Evolutionary conservation across 2,888 invertebrate genomes (phyloP).

Genomic region (Ditula angustiorana): DNA sequence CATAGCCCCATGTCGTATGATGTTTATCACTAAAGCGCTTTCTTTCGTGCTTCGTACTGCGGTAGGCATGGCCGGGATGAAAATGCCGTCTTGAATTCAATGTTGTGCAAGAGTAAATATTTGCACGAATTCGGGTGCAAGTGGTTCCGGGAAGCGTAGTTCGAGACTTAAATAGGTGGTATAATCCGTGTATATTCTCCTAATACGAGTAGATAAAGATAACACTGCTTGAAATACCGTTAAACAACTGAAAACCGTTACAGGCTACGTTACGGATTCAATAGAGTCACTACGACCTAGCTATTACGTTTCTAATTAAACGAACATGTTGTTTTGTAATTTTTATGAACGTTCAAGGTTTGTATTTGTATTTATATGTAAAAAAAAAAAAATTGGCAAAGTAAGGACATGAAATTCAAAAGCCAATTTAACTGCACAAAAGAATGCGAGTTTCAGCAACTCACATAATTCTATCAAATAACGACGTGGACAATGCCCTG

Average conservation of each 20-base stretch:
- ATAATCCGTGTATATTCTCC: slow-evolving; percentile 6
- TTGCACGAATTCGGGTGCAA: not conserved
- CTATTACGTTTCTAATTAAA: too few species aligned
- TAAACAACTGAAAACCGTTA: slow-evolving; percentile 5
- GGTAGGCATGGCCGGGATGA: slow-evolving; percentile 3
- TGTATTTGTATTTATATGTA: not conserved
- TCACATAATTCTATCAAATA: slow-evolving; percentile 39
- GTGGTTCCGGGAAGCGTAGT: slow-evolving; percentile 11
- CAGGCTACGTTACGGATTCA: not conserved
- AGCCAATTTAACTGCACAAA: slow-evolving; percentile 11
- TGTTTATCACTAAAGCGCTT: slow-evolving; percentile 33
- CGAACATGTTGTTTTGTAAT: not conserved
- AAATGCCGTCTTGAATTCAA: not conserved
- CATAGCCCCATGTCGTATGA: slow-evolving; percentile 42
- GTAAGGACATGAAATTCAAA: slow-evolving; percentile 16
- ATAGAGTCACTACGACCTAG: not conserved
- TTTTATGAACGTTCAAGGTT: not conserved
- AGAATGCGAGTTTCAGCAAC: slow-evolving; percentile 16
- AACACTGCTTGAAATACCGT: slow-evolving; percentile 10
- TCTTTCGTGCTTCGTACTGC: slow-evolving; percentile 19
- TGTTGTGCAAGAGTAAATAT: slow-evolving; percentile 9
- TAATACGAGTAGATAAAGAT: slow-evolving; percentile 15
- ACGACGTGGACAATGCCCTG: slow-evolving; percentile 28
- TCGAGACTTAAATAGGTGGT: slow-evolving; percentile 19
- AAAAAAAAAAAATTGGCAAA: not conserved